Evolutionary conservation across 1,140 invertebrate genomes (phyloP).

Genomic region (Trialeurodes vaporariorum): DNA sequence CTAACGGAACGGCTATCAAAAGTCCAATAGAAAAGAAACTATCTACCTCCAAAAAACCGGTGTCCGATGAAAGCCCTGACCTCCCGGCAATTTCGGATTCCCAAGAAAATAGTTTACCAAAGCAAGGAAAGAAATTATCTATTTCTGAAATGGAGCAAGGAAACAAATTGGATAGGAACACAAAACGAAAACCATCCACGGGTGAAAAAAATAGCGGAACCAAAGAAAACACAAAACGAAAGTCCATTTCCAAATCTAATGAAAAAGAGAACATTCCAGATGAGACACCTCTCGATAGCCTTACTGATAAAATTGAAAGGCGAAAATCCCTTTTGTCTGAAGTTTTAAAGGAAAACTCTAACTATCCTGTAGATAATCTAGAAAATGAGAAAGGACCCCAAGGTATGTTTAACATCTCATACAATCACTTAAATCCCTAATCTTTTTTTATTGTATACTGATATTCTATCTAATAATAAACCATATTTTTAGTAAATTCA

Average conservation of each 20-base stretch:
- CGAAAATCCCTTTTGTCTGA: not conserved
- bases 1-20: too few species aligned
- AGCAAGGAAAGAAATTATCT: too few species aligned
- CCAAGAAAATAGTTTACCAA: not conserved
- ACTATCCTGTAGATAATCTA: not conserved
- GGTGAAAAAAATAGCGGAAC: constrained; percentile 6
- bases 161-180: too few species aligned
- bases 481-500: too few species aligned
- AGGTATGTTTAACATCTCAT: not conserved
- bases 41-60: not conserved
- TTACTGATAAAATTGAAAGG: not conserved
- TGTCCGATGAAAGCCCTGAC: not conserved
- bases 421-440: too few species aligned
- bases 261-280: constrained; percentile 9
- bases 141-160: too few species aligned
- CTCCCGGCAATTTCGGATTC: not conserved
- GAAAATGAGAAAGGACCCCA: not conserved
- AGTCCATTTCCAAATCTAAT: not conserved
- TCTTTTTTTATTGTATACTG: too few species aligned
- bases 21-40: not conserved
- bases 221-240: constrained; percentile 8
- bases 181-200: constrained; percentile 9
- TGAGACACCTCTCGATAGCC: not conserved
- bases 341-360: not conserved
- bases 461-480: too few species aligned